Evolutionary conservation across 2,888 invertebrate genomes (phyloP), one percentile per base, ranked within the genome.

Genomic region (Fragum sueziense): DNA sequence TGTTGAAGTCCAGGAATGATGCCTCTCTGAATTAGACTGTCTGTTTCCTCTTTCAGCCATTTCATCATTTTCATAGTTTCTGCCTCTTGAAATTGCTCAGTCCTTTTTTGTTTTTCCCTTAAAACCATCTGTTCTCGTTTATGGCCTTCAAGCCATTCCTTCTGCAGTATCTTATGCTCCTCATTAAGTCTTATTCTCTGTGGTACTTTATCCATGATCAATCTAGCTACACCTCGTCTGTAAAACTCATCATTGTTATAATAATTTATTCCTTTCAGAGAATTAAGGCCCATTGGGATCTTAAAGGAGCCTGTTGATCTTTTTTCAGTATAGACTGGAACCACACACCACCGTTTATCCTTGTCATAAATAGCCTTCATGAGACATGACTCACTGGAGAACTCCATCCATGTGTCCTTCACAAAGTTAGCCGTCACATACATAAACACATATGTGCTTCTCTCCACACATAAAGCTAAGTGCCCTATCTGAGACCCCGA

Each of bases 401-500:
- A 83, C 31, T 82, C 84, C 37, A 84, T 85, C 89, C 89, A 90
- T 31, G 78, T 85, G 79, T 89, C 88, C 33, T 79, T 71, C 29
- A 85, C 82, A 70, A 91, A 90, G 14, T 70, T 62, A 70, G 85
- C 77, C 0, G 89, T 89, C 31, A 91, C 69, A 71, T 80, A 90
- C 27, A 91, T 80, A 78, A 91, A 89, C 7, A 88, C 85, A 67
- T 87, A 91, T 2, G 90, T 91, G 79, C 89, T 88, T 76, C 88
- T 72, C 0, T 85, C 73, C 34, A 91, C 79, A 6, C 82, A 85
- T 22, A 37, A 25, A 31, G 82, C 85, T 62, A 90, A 76, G 76
- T 82, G 82, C 1, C 70, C 68, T 9, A 87, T 70, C 14, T 70
- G 70, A 7, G 76, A 77, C 0, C 79, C 78, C 7, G 79, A 59